Percentiles rank a stretch among this genome's conserved stretches.
Conservation (phyloP, 2,113 vertebrate species). For the Macroglossus sobrinus region DNA sequence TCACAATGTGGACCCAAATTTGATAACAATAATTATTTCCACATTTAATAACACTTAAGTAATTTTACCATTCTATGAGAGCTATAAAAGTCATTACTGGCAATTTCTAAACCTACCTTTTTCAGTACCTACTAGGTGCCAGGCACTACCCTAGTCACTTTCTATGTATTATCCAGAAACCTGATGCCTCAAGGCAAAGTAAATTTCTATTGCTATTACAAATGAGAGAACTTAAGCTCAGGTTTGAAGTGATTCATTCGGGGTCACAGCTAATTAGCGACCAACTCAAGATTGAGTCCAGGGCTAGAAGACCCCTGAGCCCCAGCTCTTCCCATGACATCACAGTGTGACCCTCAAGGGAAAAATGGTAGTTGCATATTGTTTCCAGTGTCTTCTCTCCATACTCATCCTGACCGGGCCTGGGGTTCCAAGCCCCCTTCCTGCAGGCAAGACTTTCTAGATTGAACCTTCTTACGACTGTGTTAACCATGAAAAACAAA, state of each 20-base stretch:
- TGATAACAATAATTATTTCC: neutral
- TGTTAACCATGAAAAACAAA: neutral
- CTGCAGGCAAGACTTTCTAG: neutral
- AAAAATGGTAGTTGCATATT: neutral
- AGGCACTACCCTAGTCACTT: neutral
- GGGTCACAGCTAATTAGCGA: neutral
- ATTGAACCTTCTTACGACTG: neutral
- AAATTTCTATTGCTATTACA: neutral
- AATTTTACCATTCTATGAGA: neutral
- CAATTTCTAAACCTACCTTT: neutral
- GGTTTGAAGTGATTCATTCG: neutral
- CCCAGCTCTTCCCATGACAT: neutral
- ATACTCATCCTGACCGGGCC: neutral
- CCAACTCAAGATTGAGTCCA: neutral
- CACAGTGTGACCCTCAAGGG: fast-evolving
- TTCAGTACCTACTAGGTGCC: neutral
- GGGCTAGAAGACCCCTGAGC: neutral
- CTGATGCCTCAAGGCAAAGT: neutral
- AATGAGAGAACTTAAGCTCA: neutral
- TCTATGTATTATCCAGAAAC: neutral
- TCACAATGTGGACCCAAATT: neutral
- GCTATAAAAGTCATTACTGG: neutral
- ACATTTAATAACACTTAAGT: neutral
- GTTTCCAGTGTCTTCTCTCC: neutral
- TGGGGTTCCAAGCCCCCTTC: neutral